Base-by-base conservation (phyloP, 1,140 invertebrate genomes). In the Zaprionus ghesquierei region DNA sequence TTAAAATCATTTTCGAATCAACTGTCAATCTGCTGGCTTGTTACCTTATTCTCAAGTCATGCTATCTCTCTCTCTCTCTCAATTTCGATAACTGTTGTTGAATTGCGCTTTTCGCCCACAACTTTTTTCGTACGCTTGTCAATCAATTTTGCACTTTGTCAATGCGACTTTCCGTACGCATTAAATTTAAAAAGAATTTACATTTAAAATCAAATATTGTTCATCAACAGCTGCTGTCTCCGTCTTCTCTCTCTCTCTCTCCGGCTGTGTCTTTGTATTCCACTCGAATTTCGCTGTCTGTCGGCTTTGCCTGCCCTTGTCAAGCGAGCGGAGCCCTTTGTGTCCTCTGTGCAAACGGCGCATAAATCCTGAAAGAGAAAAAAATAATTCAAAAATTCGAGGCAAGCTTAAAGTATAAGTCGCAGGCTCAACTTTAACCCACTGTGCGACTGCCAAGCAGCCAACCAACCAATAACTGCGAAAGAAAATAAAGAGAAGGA, bases 371-470 rank as follows among this genome's bases (percentile, higher is more conserved):
- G 49, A 56, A 50, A 60, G 38, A n/a, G 10, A 27, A 23, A 22
- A 25, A 51, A 58, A 68, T 69, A 69, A 69, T 72, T 68, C 69
- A 60, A 68, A 68, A 68, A 68, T 72, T 72, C 27, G 63, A 33
- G 63, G 63, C 69, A 58, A 49, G 69, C 55, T 68, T 72, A 54
- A 72, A 60, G 55, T 54, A 51, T 68, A 72, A 72, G 55, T 60
- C 55, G 33, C 15, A 33, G 49, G 69, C 69, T 72, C 49, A 72
- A 72, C 63, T 68, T 59, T 72, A 68, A 72, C 69, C 69, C 69
- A 68, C 46, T 68, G 49, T 27, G 20, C 49, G 49, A 59, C 55
- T 65, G 62, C 44, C 44, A 22, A 12, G 23, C 22, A 22, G 12
- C 38, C 22, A 41, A 22, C 12, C 55, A 60, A 22, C 12, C 55